Conservation (phyloP, 2,888 invertebrate genomes). For the Rotaria macrura region DNA sequence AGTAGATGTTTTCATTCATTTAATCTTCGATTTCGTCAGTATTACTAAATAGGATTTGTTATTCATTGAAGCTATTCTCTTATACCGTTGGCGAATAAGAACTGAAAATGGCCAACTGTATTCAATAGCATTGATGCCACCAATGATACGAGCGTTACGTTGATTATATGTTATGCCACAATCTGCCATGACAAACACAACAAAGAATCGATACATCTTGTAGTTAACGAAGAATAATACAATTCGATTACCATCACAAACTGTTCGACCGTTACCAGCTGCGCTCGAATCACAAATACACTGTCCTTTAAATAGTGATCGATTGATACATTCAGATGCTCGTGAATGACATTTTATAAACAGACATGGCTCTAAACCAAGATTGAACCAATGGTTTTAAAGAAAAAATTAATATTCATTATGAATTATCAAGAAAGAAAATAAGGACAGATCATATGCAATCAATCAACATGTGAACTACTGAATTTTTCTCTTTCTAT, state of each 20-base stretch:
- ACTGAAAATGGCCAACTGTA: slow-evolving; percentile 28
- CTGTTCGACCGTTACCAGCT: slow-evolving; percentile 25
- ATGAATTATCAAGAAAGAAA: too few species aligned
- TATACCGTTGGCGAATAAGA: slow-evolving; percentile 26
- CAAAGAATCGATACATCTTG: background rate
- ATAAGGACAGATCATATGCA: too few species aligned
- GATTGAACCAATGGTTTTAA: background rate
- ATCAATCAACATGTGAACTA: too few species aligned
- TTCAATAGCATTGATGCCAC: slow-evolving; percentile 11
- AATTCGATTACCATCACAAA: background rate
- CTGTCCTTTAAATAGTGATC: slow-evolving; percentile 31
- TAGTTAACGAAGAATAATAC: background rate
- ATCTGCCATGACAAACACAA: background rate
- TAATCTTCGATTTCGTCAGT: too few species aligned
- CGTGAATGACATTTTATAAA: slow-evolving; percentile 28
- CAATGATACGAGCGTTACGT: slow-evolving; percentile 21
- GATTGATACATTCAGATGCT: slow-evolving; percentile 28
- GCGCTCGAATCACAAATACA: slow-evolving; percentile 23
- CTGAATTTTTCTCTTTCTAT: too few species aligned
- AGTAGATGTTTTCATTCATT: background rate
- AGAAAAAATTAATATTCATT: background rate
- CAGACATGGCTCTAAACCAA: slow-evolving; percentile 27
- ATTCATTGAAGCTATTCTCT: background rate
- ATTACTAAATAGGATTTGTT: background rate
- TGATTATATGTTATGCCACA: slow-evolving; percentile 20